Evolutionary conservation across 2,888 invertebrate species (phyloP), one percentile per base, ranked within the genome.

Genomic region (Ectemnius lituratus): DNA sequence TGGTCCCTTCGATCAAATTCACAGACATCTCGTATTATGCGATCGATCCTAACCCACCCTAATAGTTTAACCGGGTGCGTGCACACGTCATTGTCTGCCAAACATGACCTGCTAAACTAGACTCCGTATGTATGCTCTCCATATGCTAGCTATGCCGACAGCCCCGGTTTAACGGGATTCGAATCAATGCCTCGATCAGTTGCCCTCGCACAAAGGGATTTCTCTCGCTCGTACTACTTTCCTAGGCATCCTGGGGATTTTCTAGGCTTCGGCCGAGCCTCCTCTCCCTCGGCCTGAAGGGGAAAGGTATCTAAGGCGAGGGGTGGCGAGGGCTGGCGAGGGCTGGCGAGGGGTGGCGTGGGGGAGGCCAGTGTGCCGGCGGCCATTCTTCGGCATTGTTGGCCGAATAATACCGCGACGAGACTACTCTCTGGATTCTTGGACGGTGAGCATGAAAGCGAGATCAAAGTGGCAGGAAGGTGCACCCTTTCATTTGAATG

Each of bases 401-500:
- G 45, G 8, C 8, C 0, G 62, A 62, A 70, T 70, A 71, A 71
- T 47, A 49, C 37, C 20, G 4, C 52, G 23, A 6, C 59, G 52
- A n/a, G 57, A 47, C 23, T n/a, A 75, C 23, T 66, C 1, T 18
- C 16, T 37, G n/a, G 27, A n/a, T 57, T 72, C 46, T 63, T 63
- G 58, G 59, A 16, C 46, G 11, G 49, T n/a, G 46, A 20, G 63
- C 49, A 61, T 4, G 75, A 68, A 79, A 76, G 74, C 74, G 80
- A 86, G 87, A 88, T 88, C 86, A 88, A 88, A 88, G 88, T 59
- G 14, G 49, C 52, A 78, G 82, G 82, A 46, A 64, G 78, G 77
- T 84, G 84, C 84, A 84, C 83, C 84, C 83, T 86, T 88, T 87
- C 87, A 85, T 88, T 86, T 84, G 82, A 82, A 80, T 75, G 76